Evolutionary conservation across 2,113 vertebrate species (phyloP).

Genomic region (Microtus pennsylvanicus): DNA sequence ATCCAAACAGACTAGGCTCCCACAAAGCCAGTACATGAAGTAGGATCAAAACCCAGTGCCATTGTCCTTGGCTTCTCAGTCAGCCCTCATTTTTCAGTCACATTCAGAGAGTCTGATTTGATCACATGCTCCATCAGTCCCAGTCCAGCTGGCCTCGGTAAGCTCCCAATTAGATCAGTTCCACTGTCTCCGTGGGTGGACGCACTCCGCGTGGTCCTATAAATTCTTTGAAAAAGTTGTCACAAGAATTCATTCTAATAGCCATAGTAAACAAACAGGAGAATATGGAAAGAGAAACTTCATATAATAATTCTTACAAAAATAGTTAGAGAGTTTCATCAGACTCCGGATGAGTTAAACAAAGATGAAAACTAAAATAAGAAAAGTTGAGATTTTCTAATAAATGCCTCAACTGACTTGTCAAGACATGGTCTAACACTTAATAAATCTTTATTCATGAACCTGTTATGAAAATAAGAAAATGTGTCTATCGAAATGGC

Average conservation of each 20-base stretch:
- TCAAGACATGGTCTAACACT: neutral
- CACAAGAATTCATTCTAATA: conserved; percentile 7
- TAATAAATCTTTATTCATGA: neutral
- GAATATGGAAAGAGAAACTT: conserved; percentile 1
- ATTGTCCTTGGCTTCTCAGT: too few relatives aligned
- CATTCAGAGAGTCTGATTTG: too few relatives aligned
- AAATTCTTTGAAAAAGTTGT: conserved; percentile 31
- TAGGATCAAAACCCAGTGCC: too few relatives aligned
- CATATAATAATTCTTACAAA: neutral
- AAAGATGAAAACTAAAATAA: conserved; percentile 32
- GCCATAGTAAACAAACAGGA: neutral
- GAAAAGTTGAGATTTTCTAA: neutral
- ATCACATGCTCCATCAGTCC: too few relatives aligned
- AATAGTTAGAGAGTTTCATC: neutral
- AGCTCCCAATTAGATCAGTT: too few relatives aligned
- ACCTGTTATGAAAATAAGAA: neutral
- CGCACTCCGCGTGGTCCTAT: neutral
- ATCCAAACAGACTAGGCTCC: too few relatives aligned
- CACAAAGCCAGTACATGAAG: too few relatives aligned
- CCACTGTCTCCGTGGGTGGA: too few relatives aligned
- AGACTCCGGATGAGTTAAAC: conserved; percentile 3
- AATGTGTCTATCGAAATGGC: neutral
- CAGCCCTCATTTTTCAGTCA: too few relatives aligned
- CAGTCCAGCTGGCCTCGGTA: too few relatives aligned
- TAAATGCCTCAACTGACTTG: neutral